These are phyloP conservation scores for Bradypus variegatus DNA, from an alignment of 2,797 vertebrate genomes.

Conservation along the genomic window DNA sequence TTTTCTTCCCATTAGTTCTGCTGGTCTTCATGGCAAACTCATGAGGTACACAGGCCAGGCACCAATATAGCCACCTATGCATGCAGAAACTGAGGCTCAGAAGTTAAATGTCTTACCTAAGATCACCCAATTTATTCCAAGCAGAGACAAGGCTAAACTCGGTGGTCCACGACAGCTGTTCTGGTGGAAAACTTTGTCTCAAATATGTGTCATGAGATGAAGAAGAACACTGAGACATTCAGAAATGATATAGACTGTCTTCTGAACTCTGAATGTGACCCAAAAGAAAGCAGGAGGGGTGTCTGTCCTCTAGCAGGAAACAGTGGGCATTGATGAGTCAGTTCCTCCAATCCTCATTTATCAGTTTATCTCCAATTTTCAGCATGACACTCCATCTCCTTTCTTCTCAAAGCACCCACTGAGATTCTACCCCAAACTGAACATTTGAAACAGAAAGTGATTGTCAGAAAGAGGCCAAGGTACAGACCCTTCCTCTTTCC, in stretches of 20 bases:
- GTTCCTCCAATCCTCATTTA: not conserved
- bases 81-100: not conserved
- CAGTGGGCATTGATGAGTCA: not conserved
- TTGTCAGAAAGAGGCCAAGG: not conserved
- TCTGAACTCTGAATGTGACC: not conserved
- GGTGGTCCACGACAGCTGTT: not conserved
- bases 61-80: too few relatives aligned
- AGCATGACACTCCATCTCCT: not conserved
- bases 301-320: not conserved
- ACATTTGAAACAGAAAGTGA: not conserved
- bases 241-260: not conserved
- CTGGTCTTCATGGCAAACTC: not conserved
- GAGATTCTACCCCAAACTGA: not conserved
- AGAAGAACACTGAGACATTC: not conserved
- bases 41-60: not conserved
- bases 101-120: not conserved
- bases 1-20: not conserved
- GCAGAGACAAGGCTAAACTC: not conserved
- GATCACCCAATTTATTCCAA: not conserved
- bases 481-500: not conserved
- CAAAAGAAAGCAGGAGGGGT: not conserved
- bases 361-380: slow-evolving; percentile 16
- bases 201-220: not conserved
- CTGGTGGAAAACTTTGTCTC: not conserved
- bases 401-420: not conserved